A percentile compares a stretch with the other conserved stretches of the same genome.
Evolutionary conservation across 1,140 invertebrate species (phyloP).

Genomic region (Carposina sasakii): DNA sequence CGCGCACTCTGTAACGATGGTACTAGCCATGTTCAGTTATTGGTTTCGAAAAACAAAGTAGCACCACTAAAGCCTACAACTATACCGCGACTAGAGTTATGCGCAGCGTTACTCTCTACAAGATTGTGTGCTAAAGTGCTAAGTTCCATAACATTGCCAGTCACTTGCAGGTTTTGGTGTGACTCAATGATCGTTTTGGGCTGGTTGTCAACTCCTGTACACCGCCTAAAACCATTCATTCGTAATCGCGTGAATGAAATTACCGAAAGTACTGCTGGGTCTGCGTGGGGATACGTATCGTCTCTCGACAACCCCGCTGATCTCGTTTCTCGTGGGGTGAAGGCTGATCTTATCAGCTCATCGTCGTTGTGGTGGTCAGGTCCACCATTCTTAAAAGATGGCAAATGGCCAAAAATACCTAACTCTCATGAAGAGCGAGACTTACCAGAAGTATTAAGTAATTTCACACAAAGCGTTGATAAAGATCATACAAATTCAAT

Average conservation of each 20-base stretch:
- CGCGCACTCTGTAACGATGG: conserved; percentile 9
- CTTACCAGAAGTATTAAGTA: conserved; percentile 13
- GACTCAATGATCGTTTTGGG: conserved; percentile 30
- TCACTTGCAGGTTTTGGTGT: conserved; percentile 21
- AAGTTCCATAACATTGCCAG: conserved; percentile 23
- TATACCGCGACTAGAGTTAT: conserved; percentile 35
- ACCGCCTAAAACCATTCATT: conserved; percentile 35
- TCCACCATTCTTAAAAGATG: conserved; percentile 10
- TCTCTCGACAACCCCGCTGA: conserved; percentile 48
- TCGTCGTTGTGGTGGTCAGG: conserved; percentile 44
- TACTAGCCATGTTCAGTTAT: conserved; percentile 18
- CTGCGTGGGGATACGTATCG: conserved; percentile 32
- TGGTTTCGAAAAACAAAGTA: conserved; percentile 38
- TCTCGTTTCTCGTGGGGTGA: conserved; percentile 44
- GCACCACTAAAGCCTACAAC: conserved; percentile 39
- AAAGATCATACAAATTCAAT: neutral
- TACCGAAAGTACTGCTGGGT: conserved; percentile 29
- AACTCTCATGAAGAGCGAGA: neutral
- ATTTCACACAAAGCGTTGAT: conserved; percentile 1
- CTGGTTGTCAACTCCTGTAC: conserved; percentile 33
- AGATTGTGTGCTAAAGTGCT: conserved; percentile 35
- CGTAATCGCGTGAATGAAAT: conserved; percentile 43
- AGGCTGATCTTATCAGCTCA: conserved; percentile 17
- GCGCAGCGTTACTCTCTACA: conserved; percentile 34
- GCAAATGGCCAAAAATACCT: conserved; percentile 1